Evolutionary conservation across 2,113 vertebrate genomes (phyloP).

Genomic region (Cyanistes caeruleus): DNA sequence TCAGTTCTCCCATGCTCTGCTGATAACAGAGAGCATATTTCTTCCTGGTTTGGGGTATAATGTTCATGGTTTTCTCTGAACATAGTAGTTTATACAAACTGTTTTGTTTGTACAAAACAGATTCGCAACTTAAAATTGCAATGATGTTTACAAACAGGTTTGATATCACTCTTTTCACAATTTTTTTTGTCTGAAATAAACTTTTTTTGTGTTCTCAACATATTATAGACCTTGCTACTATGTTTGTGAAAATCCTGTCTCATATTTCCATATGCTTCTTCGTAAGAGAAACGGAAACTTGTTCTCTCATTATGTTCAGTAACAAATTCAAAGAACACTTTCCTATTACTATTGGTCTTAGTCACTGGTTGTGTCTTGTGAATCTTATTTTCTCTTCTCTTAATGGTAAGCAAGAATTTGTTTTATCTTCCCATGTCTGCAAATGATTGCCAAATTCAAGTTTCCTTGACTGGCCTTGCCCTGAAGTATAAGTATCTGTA

Average conservation of each 20-base stretch:
- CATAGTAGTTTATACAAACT: neutral
- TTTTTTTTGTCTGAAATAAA: neutral
- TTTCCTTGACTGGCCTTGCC: neutral
- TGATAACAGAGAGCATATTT: constrained; percentile 26
- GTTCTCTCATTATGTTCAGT: neutral
- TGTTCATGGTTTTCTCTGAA: neutral
- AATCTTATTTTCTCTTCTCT: neutral
- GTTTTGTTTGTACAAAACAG: neutral
- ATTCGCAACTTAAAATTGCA: neutral
- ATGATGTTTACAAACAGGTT: neutral
- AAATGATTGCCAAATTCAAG: neutral
- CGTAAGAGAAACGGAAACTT: neutral
- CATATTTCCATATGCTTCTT: neutral
- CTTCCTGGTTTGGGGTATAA: neutral
- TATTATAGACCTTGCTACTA: neutral
- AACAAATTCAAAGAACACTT: neutral
- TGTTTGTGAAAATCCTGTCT: neutral
- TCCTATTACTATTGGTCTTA: neutral
- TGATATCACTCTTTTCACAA: neutral
- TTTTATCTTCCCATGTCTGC: neutral
- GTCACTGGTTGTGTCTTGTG: neutral
- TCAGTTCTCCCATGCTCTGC: constrained; percentile 14
- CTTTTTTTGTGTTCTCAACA: neutral
- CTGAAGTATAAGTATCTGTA: neutral
- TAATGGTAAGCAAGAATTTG: neutral